Conservation (phyloP, 2,888 invertebrate species). For the Drosophila lutescens region DNA sequence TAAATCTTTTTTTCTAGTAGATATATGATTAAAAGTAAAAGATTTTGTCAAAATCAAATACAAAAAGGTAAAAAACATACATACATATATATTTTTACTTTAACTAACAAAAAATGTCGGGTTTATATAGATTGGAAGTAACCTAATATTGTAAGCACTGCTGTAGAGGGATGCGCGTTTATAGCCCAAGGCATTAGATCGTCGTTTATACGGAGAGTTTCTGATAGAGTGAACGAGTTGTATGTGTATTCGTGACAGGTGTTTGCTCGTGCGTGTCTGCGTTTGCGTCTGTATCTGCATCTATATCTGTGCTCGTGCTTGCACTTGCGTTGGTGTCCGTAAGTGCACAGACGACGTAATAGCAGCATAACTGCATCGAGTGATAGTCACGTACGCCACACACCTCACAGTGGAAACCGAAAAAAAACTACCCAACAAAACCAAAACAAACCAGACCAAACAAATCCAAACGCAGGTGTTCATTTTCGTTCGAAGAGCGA, state of each 20-base stretch:
- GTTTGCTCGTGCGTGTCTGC: conserved; percentile 68
- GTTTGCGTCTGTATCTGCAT: conserved; percentile 11
- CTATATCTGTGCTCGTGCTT: conserved; percentile 23
- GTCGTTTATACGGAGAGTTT: conserved; percentile 12
- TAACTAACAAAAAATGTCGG: no score
- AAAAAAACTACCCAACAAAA: conserved; percentile 33
- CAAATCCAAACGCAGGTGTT: conserved; percentile 63
- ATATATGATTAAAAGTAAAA: no score
- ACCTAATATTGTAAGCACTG: not conserved
- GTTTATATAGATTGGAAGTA: not conserved
- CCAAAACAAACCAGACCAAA: conserved; percentile 21
- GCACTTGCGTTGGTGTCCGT: conserved; percentile 18
- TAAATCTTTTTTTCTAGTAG: no score
- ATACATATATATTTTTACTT: no score
- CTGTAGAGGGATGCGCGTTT: conserved; percentile 7
- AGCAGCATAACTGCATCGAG: conserved; percentile 75
- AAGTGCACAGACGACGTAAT: conserved; percentile 71
- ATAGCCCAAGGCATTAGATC: conserved; percentile 38
- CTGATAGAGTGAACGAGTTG: conserved; percentile 32
- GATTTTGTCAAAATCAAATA: no score
- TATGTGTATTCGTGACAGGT: conserved; percentile 64
- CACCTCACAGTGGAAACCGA: conserved; percentile 29
- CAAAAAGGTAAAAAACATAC: no score
- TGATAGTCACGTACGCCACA: conserved; percentile 73
- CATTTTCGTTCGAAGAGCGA: conserved; percentile 56